Conservation (phyloP, 2,113 vertebrate genomes). For the Cyprinodon variegatus region DNA sequence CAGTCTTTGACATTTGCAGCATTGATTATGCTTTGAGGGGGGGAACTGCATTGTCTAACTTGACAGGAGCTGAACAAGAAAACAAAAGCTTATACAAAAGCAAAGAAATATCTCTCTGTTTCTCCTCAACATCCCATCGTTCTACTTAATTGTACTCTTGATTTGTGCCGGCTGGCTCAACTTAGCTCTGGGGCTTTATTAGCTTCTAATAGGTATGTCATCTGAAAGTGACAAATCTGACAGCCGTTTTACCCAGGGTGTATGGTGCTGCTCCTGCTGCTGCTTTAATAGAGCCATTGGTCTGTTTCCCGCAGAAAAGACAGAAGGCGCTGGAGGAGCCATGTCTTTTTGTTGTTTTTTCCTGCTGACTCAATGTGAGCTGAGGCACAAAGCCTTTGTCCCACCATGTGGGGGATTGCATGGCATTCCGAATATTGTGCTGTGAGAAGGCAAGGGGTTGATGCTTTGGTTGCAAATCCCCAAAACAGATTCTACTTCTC, state of each 20-base stretch:
- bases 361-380: slow-evolving; percentile 56
- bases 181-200: slow-evolving; percentile 73
- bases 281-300: slow-evolving; percentile 71
- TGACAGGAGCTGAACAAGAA: slow-evolving; percentile 67
- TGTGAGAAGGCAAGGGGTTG: slow-evolving; percentile 43
- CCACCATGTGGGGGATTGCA: slow-evolving; percentile 53
- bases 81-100: slow-evolving; percentile 61
- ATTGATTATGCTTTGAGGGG: slow-evolving; percentile 69
- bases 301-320: slow-evolving; percentile 70
- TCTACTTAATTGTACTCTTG: slow-evolving; percentile 59
- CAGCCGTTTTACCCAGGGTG: slow-evolving; percentile 71
- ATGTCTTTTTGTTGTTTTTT: slow-evolving; percentile 50
- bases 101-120: slow-evolving; percentile 63
- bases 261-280: slow-evolving; percentile 43
- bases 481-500: slow-evolving; percentile 39
- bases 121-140: slow-evolving; percentile 62
- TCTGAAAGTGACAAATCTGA: slow-evolving; percentile 81
- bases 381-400: slow-evolving; percentile 63
- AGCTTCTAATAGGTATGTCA: slow-evolving; percentile 80
- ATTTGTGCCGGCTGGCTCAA: slow-evolving; percentile 68
- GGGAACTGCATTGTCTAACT: slow-evolving; percentile 66
- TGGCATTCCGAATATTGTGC: slow-evolving; percentile 57
- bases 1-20: slow-evolving; percentile 75
- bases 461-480: slow-evolving; percentile 59
- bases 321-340: slow-evolving; percentile 49